Evolutionary conservation across 2,888 invertebrate species (phyloP), one percentile per base, ranked within the genome.

Genomic region (Mythimna loreyi): DNA sequence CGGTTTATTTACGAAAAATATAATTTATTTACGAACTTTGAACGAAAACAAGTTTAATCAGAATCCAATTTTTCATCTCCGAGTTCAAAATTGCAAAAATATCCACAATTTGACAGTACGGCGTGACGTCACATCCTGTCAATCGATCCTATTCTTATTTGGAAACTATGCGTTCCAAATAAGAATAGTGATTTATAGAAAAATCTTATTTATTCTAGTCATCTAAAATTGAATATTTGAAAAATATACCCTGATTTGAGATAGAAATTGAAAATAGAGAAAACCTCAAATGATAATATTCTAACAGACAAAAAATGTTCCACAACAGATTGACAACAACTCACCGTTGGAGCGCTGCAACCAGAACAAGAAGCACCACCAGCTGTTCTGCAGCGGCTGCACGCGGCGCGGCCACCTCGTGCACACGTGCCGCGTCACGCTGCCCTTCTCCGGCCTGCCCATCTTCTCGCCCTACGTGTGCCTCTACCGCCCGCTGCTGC

Each of bases 341-440:
- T 85, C 87, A 23, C 86, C 91, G 0, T 72, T 96, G 62, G 92
- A 90, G 67, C 90, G 91, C 79, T 92, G 87, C 78, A 87, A 81
- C 21, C 90, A 90, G 49, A 77, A 71, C n/a, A 95, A 93, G 86
- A 91, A 90, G 59, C 80, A 86, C 67, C 28, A 85, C 23, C 91
- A 92, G 58, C 90, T 94, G 82, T 95, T 90, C 84, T 97, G 97
- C 90, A 96, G 97, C 80, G 95, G 96, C 33, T 97, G 97, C 85
- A 93, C 96, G 2, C 90, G 92, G 0, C 94, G 94, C 16, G 97
- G 97, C 0, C 97, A 97, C 85, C 88, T 95, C 13, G 90, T 94
- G 11, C 94, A 95, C 85, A 81, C 90, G 0, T 96, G 96, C 79
- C 92, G 93, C 21, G 33, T 84, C 71, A 85, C 92, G 6, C 77